These are phyloP conservation scores for Meandrusa payeni DNA, from an alignment of 2,888 invertebrate genomes.

Conservation along the genomic window DNA sequence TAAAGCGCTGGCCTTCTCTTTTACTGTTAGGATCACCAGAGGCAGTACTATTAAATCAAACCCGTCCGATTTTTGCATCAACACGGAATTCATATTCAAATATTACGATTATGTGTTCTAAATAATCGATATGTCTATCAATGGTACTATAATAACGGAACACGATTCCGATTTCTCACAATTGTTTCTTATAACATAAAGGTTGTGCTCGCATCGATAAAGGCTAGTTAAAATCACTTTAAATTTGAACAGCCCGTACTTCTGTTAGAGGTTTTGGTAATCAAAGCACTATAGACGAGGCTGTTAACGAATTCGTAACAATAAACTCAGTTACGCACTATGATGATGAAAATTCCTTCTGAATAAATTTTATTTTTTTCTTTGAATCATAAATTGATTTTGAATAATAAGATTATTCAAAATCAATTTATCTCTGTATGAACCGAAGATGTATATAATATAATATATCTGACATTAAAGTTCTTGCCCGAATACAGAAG, in stretches of 20 bases:
- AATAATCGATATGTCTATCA: slow-evolving; percentile 24
- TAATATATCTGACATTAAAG: no score
- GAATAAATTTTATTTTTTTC: no score
- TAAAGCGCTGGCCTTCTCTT: slow-evolving; percentile 1
- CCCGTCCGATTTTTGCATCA: slow-evolving; percentile 16
- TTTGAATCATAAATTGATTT: no score
- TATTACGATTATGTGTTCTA: slow-evolving; percentile 23
- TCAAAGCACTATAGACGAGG: slow-evolving; percentile 2
- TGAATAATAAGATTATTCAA: no score
- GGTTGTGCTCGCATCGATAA: slow-evolving; percentile 26
- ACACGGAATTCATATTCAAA: slow-evolving; percentile 15
- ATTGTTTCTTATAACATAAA: slow-evolving; percentile 33
- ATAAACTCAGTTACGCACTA: slow-evolving; percentile 12
- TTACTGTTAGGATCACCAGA: slow-evolving; percentile 7
- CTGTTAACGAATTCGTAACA: slow-evolving; percentile 9
- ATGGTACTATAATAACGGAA: slow-evolving; percentile 19
- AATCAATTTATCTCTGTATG: no score
- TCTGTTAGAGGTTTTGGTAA: slow-evolving; percentile 20
- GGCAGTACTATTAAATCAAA: slow-evolving; percentile 12
- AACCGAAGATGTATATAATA: no score
- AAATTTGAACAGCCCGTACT: slow-evolving; percentile 21
- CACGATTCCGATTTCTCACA: slow-evolving; percentile 33
- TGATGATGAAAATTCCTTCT: slow-evolving; percentile 8
- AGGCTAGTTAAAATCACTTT: slow-evolving; percentile 27
- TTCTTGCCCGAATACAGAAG: no score